phyloP scores from a whole-genome alignment of 2,113 vertebrate species.

The Engystomops pustulosus region DNA sequence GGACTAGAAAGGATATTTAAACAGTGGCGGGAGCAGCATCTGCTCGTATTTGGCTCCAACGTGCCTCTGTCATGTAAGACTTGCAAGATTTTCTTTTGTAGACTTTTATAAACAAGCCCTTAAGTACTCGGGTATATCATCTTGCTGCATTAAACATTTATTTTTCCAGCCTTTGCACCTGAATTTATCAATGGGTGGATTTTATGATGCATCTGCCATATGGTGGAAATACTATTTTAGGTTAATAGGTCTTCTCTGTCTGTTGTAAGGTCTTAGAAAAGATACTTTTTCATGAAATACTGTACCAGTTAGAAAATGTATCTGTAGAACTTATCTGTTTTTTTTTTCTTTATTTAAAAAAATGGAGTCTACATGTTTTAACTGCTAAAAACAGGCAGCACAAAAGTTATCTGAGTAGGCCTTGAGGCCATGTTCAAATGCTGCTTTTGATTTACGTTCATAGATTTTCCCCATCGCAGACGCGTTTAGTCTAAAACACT shows the following conservation, averaged over 20 bases:
- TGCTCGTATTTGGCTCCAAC: constrained; percentile 50
- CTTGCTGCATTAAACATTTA: background rate
- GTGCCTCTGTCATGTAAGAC: constrained; percentile 20
- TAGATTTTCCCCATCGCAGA: too few relatives aligned
- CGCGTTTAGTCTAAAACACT: too few relatives aligned
- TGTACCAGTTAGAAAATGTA: too few relatives aligned
- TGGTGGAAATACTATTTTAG: background rate
- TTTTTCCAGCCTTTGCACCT: background rate
- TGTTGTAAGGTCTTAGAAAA: background rate
- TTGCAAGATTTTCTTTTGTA: background rate
- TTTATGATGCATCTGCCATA: background rate
- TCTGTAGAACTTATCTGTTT: too few relatives aligned
- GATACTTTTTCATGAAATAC: background rate
- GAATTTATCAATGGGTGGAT: background rate
- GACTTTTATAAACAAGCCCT: background rate
- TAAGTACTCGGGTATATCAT: background rate
- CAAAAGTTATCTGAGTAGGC: too few relatives aligned
- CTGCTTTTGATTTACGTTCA: too few relatives aligned
- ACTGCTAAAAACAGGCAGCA: too few relatives aligned
- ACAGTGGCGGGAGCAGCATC: constrained; percentile 64
- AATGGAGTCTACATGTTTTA: too few relatives aligned
- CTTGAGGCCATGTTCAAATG: too few relatives aligned
- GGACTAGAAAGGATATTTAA: constrained; percentile 71
- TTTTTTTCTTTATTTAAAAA: too few relatives aligned
- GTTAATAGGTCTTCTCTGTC: background rate